These are phyloP conservation scores for Cataglyphis hispanica DNA, from an alignment of 1,140 invertebrate genomes.

Conservation along the genomic window DNA sequence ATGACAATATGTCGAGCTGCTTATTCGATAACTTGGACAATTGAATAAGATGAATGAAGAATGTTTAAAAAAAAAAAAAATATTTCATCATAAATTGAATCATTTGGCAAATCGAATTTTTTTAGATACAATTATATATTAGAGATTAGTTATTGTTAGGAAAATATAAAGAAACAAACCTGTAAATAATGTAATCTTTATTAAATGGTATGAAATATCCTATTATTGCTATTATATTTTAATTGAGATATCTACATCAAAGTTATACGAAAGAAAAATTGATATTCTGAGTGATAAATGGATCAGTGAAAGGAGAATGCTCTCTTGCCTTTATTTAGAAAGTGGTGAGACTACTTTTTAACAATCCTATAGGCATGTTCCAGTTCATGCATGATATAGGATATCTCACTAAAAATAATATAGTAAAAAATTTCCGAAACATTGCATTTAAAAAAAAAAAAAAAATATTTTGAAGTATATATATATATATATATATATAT, in stretches of 20 bases:
- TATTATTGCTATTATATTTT: not conserved
- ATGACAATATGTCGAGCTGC: too few relatives aligned
- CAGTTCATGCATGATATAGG: conserved; percentile 36
- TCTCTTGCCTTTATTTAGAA: conserved; percentile 72
- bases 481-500: not conserved
- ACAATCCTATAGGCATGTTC: conserved; percentile 59
- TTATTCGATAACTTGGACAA: too few relatives aligned
- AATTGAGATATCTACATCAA: not conserved
- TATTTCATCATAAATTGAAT: too few relatives aligned
- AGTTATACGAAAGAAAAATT: conserved; percentile 18
- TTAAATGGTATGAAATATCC: too few relatives aligned
- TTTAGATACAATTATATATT: not conserved
- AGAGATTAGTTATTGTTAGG: too few relatives aligned
- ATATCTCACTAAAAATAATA: too few relatives aligned
- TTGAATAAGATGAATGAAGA: too few relatives aligned
- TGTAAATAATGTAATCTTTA: not conserved
- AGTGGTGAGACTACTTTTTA: conserved; percentile 74
- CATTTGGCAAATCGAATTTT: too few relatives aligned
- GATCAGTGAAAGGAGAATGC: conserved; percentile 56
- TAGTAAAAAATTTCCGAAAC: too few relatives aligned
- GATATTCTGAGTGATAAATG: conserved; percentile 7
- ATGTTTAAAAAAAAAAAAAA: too few relatives aligned
- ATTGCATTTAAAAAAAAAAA: too few relatives aligned
- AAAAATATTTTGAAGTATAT: too few relatives aligned
- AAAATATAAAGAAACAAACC: not conserved